Evolutionary conservation across 2,888 invertebrate genomes (phyloP).

Genomic region (Cistogaster globosa): DNA sequence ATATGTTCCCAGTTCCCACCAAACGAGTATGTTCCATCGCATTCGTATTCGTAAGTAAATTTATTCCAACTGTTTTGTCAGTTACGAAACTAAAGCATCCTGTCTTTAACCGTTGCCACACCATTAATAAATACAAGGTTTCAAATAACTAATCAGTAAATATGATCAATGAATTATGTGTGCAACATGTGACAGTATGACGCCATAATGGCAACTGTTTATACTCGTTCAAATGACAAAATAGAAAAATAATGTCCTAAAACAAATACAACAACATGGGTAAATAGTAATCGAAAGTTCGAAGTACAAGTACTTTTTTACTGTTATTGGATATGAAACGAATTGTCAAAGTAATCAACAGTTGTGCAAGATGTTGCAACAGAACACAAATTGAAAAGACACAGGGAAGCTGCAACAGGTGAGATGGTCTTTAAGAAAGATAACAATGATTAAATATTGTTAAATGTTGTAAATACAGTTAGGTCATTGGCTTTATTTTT

Average conservation of each 20-base stretch:
- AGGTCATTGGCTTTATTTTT: background rate
- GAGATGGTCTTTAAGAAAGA: constrained; percentile 7
- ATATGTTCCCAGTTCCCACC: constrained; percentile 37
- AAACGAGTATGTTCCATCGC: too few relatives aligned
- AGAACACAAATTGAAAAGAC: constrained; percentile 1
- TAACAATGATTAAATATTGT: constrained; percentile 43
- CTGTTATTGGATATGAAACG: constrained; percentile 41
- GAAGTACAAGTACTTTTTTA: constrained; percentile 27
- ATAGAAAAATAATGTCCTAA: background rate
- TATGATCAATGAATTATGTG: constrained; percentile 57
- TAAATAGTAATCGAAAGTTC: too few relatives aligned
- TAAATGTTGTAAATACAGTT: background rate
- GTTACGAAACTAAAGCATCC: background rate
- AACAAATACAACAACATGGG: background rate
- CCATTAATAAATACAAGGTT: constrained; percentile 25
- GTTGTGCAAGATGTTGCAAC: constrained; percentile 23
- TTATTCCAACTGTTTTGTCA: constrained; percentile 37
- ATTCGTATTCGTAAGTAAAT: constrained; percentile 7
- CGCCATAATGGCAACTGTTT: constrained; percentile 16
- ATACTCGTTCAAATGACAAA: background rate
- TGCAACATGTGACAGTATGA: constrained; percentile 31
- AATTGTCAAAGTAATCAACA: constrained; percentile 35
- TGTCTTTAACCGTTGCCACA: constrained; percentile 15
- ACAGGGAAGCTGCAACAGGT: constrained; percentile 32
- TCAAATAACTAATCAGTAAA: constrained; percentile 46